Percentiles rank a stretch among this genome's conserved stretches.
Conservation (phyloP, 2,888 invertebrate species). For the Papilio protenor region DNA sequence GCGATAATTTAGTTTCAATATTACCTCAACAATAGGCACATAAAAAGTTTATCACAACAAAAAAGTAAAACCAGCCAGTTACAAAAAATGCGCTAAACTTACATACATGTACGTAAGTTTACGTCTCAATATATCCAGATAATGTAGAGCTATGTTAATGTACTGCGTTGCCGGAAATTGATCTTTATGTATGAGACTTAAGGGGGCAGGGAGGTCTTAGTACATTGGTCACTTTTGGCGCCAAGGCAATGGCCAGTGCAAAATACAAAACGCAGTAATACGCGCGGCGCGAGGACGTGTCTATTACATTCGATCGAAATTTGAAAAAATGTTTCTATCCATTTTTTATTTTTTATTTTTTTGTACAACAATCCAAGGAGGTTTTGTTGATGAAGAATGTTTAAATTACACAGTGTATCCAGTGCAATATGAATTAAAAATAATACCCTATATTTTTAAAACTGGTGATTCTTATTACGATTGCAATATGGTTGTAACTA, state of each 20-base stretch:
- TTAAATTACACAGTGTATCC: constrained; percentile 79
- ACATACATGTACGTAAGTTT: constrained; percentile 1
- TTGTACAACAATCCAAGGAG: constrained; percentile 58
- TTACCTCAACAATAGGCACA: not conserved
- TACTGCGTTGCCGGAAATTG: not conserved
- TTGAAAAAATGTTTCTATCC: constrained; percentile 48
- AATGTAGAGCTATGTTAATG: constrained; percentile 41
- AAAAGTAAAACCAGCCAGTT: constrained; percentile 23
- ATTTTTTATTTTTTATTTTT: constrained; percentile 50
- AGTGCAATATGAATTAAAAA: constrained; percentile 72
- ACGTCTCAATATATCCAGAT: constrained; percentile 36
- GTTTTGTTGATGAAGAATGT: constrained; percentile 72
- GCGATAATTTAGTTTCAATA: not conserved
- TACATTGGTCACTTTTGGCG: constrained; percentile 57
- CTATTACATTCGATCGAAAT: constrained; percentile 46
- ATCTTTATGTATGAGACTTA: not conserved
- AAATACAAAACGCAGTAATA: constrained; percentile 56
- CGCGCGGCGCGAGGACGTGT: constrained; percentile 65
- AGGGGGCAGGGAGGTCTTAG: constrained; percentile 53
- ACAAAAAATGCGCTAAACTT: constrained; percentile 9
- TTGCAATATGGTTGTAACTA: constrained; percentile 70
- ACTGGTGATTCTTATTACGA: constrained; percentile 65
- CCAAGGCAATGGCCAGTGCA: constrained; percentile 56
- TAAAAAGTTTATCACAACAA: not conserved
- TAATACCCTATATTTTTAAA: constrained; percentile 65